phyloP scores from a whole-genome alignment of 2,113 vertebrate genomes.

The Bothrops jararaca region DNA sequence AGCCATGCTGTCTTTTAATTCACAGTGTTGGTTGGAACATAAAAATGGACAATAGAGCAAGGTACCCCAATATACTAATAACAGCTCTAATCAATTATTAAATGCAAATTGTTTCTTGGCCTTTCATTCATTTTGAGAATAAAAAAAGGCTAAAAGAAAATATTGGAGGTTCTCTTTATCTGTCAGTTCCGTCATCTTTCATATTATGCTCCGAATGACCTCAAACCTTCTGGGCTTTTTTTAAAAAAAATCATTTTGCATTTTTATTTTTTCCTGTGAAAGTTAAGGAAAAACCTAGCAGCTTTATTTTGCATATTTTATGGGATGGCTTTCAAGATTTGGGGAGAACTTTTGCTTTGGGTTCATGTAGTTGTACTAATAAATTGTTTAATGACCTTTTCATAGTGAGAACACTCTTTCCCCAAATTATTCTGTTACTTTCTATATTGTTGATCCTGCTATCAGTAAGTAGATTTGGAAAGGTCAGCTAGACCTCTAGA shows the following conservation, averaged over 20 bases:
- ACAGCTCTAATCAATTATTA: neutral
- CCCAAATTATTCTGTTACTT: neutral
- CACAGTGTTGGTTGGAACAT: neutral
- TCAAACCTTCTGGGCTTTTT: neutral
- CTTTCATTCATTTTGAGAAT: neutral
- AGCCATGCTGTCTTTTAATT: neutral
- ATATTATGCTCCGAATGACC: neutral
- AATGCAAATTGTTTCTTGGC: neutral
- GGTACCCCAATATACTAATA: neutral
- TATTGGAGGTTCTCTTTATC: neutral
- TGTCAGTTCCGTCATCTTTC: neutral
- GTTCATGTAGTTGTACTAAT: slow-evolving; percentile 10
- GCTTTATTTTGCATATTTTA: slow-evolving; percentile 20
- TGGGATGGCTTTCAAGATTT: slow-evolving; percentile 9
- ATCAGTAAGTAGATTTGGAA: neutral
- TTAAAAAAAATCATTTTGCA: neutral
- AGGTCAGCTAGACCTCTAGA: neutral
- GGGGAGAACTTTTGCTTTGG: slow-evolving; percentile 24
- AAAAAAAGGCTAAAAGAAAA: neutral
- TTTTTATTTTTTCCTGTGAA: slow-evolving; percentile 27
- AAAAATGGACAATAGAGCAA: neutral
- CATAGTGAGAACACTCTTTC: neutral
- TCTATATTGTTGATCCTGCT: neutral
- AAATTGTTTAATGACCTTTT: slow-evolving; percentile 15
- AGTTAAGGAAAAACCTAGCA: slow-evolving; percentile 20